Conservation (phyloP, 2,888 invertebrate species). For the Scaptomyza caliginosa region DNA sequence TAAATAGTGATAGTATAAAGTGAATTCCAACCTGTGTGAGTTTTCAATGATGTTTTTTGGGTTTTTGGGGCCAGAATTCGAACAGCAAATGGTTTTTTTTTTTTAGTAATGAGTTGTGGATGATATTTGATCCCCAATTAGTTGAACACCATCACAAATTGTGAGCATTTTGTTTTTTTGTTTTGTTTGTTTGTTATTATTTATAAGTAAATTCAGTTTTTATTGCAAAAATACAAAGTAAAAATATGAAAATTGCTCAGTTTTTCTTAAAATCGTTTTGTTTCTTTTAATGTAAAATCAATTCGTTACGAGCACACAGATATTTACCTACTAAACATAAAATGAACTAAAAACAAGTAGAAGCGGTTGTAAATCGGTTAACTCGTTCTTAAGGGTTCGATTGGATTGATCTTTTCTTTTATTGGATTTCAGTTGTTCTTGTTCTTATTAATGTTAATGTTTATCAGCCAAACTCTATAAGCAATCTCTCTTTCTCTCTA, state of each 20-base stretch:
- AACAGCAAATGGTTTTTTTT: not conserved
- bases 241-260: constrained; percentile 75
- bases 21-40: constrained; percentile 10
- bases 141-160: constrained; percentile 10
- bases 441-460: constrained; percentile 15
- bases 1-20: constrained; percentile 72
- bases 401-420: constrained; percentile 35
- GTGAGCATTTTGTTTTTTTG: constrained; percentile 13
- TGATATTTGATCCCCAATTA: constrained; percentile 22
- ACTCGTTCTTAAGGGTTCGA: constrained; percentile 53
- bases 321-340: constrained; percentile 79
- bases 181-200: constrained; percentile 32
- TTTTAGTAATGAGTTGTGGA: not conserved
- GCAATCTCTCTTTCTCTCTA: constrained; percentile 41
- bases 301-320: constrained; percentile 78
- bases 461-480: constrained; percentile 58
- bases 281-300: constrained; percentile 70
- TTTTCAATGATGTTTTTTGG: constrained; percentile 9
- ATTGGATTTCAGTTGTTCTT: constrained; percentile 6
- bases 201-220: constrained; percentile 67
- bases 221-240: constrained; percentile 79
- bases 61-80: not conserved
- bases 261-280: constrained; percentile 52
- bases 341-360: constrained; percentile 79
- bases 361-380: constrained; percentile 73